phyloP scores from a whole-genome alignment of 1,140 invertebrate genomes.

The Lucilia sericata region DNA sequence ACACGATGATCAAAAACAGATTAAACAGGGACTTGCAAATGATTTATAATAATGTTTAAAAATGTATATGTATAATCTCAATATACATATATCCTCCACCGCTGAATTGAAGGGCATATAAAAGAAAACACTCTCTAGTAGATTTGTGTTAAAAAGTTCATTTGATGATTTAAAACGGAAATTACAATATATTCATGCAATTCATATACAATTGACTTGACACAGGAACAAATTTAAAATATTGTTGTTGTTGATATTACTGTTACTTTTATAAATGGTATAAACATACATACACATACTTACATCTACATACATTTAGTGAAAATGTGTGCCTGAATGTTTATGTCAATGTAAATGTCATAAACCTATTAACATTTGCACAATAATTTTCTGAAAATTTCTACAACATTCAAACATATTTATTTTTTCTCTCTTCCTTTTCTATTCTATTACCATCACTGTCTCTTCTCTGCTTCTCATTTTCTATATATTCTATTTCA shows the following conservation, averaged over 20 bases:
- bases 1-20: too few relatives aligned
- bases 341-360: background rate
- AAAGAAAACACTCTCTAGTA: background rate
- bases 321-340: background rate
- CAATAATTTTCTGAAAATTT: constrained; percentile 6
- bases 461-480: background rate
- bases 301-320: background rate
- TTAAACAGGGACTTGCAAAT: too few relatives aligned
- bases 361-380: constrained; percentile 23
- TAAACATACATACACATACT: too few relatives aligned
- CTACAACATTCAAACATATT: background rate
- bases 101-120: too few relatives aligned
- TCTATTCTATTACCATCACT: background rate
- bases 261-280: background rate
- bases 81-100: too few relatives aligned
- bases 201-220: constrained; percentile 16
- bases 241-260: background rate
- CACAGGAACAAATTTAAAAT: constrained; percentile 2
- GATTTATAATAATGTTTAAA: too few relatives aligned
- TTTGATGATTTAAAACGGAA: constrained; percentile 26
- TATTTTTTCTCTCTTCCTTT: background rate
- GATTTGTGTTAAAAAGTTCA: constrained; percentile 3
- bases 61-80: too few relatives aligned
- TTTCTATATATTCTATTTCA: background rate
- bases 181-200: constrained; percentile 24